These are phyloP conservation scores for Thecocarcelia acutangulata DNA, from an alignment of 2,888 invertebrate species.

Conservation along the genomic window DNA sequence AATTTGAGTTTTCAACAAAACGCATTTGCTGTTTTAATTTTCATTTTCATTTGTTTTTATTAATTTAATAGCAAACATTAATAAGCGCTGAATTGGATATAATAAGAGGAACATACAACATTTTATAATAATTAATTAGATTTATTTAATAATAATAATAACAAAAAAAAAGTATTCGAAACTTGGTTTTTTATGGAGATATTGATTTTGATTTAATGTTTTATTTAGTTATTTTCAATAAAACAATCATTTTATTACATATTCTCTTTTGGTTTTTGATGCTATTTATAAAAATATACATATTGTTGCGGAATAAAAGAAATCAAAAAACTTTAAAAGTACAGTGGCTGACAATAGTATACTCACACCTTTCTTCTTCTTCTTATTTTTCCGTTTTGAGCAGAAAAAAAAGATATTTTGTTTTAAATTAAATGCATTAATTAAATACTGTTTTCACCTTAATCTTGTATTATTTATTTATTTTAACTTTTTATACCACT, in stretches of 20 bases:
- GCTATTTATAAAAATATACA: not conserved
- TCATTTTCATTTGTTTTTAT: slow-evolving; percentile 7
- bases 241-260: not conserved
- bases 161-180: not conserved
- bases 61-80: slow-evolving; percentile 47
- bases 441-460: too few relatives aligned
- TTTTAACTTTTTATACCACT: too few relatives aligned
- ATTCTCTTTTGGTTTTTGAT: not conserved
- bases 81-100: slow-evolving; percentile 8
- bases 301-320: too few relatives aligned
- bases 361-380: too few relatives aligned
- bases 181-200: not conserved
- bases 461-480: too few relatives aligned
- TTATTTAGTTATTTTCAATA: not conserved
- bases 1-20: slow-evolving; percentile 33
- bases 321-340: too few relatives aligned
- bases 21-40: slow-evolving; percentile 4
- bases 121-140: slow-evolving; percentile 20
- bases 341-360: too few relatives aligned
- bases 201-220: not conserved
- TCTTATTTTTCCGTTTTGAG: too few relatives aligned
- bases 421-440: too few relatives aligned
- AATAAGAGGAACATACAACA: not conserved
- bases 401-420: too few relatives aligned
- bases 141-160: not conserved